These are phyloP conservation scores for Callosobruchus maculatus DNA, from an alignment of 2,888 invertebrate species.

Conservation along the genomic window DNA sequence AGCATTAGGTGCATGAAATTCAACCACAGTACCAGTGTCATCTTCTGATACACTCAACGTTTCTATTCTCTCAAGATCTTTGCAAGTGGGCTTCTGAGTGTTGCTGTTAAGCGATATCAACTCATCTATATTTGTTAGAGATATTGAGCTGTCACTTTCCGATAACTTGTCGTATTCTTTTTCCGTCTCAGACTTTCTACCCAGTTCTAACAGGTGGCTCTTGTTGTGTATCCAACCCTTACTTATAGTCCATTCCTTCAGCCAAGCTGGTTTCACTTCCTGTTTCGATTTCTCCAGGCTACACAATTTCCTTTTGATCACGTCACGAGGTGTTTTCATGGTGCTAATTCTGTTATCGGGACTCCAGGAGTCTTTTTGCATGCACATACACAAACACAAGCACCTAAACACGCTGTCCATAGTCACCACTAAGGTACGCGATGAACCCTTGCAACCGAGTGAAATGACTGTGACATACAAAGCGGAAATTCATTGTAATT, in stretches of 20 bases:
- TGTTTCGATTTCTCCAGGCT: constrained; percentile 15
- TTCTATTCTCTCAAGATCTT: constrained; percentile 13
- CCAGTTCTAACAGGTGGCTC: constrained; percentile 40
- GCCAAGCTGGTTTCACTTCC: constrained; percentile 41
- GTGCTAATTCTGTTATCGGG: constrained; percentile 23
- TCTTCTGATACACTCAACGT: constrained; percentile 9
- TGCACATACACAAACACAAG: constrained; percentile 40
- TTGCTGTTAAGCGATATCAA: constrained; percentile 35
- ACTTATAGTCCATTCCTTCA: constrained; percentile 50
- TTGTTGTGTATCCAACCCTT: constrained; percentile 49
- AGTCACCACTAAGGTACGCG: neutral
- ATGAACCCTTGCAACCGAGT: constrained; percentile 2
- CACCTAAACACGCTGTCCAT: constrained; percentile 29
- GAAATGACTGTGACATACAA: constrained; percentile 19
- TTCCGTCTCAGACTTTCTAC: constrained; percentile 14
- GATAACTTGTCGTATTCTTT: constrained; percentile 25
- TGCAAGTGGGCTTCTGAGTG: neutral
- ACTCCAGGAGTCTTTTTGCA: constrained; percentile 42
- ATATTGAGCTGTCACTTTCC: constrained; percentile 38
- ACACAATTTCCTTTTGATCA: constrained; percentile 22
- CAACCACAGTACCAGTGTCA: constrained; percentile 1
- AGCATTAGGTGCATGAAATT: constrained; percentile 18
- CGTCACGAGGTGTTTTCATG: constrained; percentile 16
- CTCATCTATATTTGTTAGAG: constrained; percentile 42
- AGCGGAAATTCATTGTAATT: constrained; percentile 31